Base-by-base conservation (phyloP, 2,113 vertebrate species). In the Hipposideros armiger region DNA sequence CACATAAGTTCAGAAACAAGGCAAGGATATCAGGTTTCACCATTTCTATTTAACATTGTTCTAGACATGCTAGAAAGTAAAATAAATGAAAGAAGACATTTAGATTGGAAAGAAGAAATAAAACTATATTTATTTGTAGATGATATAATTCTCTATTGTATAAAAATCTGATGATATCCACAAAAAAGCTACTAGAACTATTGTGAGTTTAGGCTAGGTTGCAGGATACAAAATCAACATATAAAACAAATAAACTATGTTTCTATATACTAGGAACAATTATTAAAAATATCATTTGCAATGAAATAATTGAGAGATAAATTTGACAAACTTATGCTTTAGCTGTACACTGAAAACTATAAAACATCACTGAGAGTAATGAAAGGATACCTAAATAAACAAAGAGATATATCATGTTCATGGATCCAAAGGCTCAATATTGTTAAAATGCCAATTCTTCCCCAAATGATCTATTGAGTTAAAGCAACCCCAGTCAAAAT, bases 261-360 rank as follows among this genome's bases (percentile, higher is more conserved):
- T 73, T 87, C n/a, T 28, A 16, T 70, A 88, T 84, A 91, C 11
- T 70, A 15, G 52, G 20, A 84, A 73, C 22, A 87, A 90, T 10
- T n/a, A 77, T 19, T 8, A 24, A 91, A 69, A 91, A 42, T 32
- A 90, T 5, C 28, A 52, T 8, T 56, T 69, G 30, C 7, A 84
- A 56, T 81, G 56, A 26, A 74, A 60, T 87, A 50, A 93, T 84
- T 83, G 87, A 74, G 40, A 32, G 30, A 67, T 87, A 91, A 91
- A 47, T 62, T 7, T 91, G 45, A 86, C 7, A 30, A 89, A 93
- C 11, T 73, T 62, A 11, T 54, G 24, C 26, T 67, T 77, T 73
- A 90, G 50, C 19, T 81, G 2, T n/a, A 28, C 30, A 72, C 13
- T 64, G 20, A 62, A 96, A 85, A 82, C 5, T 47, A 17, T 4